phyloP scores from a whole-genome alignment of 2,797 vertebrate genomes.

The Eospalax fontanierii region DNA sequence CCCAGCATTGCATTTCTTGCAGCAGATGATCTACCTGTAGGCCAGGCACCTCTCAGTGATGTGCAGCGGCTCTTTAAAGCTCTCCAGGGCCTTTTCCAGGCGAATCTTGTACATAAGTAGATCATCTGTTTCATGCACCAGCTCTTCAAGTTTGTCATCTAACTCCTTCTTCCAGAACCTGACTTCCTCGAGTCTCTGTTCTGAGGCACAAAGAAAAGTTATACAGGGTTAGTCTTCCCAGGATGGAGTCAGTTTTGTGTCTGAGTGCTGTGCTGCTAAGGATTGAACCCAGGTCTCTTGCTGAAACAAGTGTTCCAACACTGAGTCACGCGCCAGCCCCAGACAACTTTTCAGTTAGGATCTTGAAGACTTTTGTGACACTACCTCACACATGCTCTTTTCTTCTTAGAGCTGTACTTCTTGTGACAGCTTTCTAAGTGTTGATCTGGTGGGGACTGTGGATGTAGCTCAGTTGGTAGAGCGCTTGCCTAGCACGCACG shows the following conservation, averaged over 20 bases:
- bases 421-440: background rate
- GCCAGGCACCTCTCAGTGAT: constrained; percentile 92
- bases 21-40: constrained; percentile 91
- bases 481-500: background rate
- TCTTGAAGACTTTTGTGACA: background rate
- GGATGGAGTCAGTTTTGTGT: background rate
- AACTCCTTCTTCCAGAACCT: constrained; percentile 95
- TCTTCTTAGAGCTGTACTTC: background rate
- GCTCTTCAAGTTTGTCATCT: constrained; percentile 93
- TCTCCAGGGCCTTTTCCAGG: constrained; percentile 92
- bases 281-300: background rate
- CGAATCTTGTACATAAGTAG: constrained; percentile 90
- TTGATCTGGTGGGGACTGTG: background rate
- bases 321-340: background rate
- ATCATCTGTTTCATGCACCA: constrained; percentile 91
- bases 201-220: constrained; percentile 87
- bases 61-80: constrained; percentile 90
- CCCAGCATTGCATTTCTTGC: background rate
- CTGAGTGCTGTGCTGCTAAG: too few species aligned
- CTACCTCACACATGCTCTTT: background rate
- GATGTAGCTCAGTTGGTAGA: background rate
- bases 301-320: background rate
- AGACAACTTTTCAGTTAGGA: background rate
- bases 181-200: constrained; percentile 93
- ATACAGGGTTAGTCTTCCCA: background rate